These are phyloP conservation scores for Nerophis ophidion DNA, from an alignment of 2,113 vertebrate species.

Conservation along the genomic window DNA sequence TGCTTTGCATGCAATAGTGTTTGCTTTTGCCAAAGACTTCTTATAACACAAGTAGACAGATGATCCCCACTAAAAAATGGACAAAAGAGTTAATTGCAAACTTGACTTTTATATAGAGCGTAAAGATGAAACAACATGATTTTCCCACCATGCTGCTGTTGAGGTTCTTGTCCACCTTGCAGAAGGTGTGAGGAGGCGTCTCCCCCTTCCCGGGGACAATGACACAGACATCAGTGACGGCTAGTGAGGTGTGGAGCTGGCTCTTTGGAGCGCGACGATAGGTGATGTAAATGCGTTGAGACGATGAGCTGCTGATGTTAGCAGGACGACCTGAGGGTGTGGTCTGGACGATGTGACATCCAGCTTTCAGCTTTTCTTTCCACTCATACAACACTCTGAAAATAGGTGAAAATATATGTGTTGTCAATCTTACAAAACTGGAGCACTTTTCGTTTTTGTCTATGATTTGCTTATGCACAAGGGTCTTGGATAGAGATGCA, in stretches of 20 bases:
- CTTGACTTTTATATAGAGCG: background rate
- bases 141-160: slow-evolving; percentile 92
- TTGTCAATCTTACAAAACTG: background rate
- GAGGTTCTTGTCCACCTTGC: slow-evolving; percentile 96
- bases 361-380: slow-evolving; percentile 93
- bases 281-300: slow-evolving; percentile 91
- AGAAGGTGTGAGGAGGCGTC: slow-evolving; percentile 93
- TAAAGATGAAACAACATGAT: background rate
- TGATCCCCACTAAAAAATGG: slow-evolving; percentile 86
- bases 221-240: slow-evolving; percentile 94
- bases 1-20: slow-evolving; percentile 96
- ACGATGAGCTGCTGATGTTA: slow-evolving; percentile 89
- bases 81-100: slow-evolving; percentile 24
- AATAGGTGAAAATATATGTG: slow-evolving; percentile 2
- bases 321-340: slow-evolving; percentile 90
- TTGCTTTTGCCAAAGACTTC: slow-evolving; percentile 97
- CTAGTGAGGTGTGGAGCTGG: slow-evolving; percentile 85
- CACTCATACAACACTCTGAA: slow-evolving; percentile 90
- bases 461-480: slow-evolving; percentile 12
- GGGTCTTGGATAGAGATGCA: too few relatives aligned
- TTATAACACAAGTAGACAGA: slow-evolving; percentile 96
- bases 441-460: slow-evolving; percentile 1
- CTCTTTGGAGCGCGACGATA: slow-evolving; percentile 87
- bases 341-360: slow-evolving; percentile 91
- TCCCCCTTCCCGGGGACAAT: slow-evolving; percentile 95